phyloP scores from a whole-genome alignment of 2,888 invertebrate genomes.

The Prosopocoilus inquinatus region DNA sequence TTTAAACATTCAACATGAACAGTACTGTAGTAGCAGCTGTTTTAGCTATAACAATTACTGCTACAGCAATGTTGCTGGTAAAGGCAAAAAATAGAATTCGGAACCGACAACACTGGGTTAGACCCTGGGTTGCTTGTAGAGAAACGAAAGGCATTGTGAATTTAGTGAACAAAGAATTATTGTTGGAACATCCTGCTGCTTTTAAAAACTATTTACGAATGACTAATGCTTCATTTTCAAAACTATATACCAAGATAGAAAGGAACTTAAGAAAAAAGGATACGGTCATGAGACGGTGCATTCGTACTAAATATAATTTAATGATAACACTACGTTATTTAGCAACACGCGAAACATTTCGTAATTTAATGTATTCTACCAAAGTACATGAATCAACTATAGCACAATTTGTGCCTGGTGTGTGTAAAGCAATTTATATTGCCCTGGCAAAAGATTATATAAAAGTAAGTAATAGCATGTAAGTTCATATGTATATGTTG shows the following conservation, averaged over 20 bases:
- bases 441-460: not conserved
- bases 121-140: slow-evolving; percentile 9
- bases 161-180: slow-evolving; percentile 12
- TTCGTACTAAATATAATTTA: no score
- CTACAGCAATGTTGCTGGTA: not conserved
- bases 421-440: slow-evolving; percentile 7
- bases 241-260: slow-evolving; percentile 8
- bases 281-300: slow-evolving; percentile 4
- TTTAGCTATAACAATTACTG: slow-evolving; percentile 2
- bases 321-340: slow-evolving; percentile 8
- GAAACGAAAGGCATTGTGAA: slow-evolving; percentile 6
- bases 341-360: slow-evolving; percentile 1
- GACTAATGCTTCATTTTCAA: slow-evolving; percentile 7
- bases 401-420: slow-evolving; percentile 9
- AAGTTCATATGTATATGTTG: no score
- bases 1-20: no score
- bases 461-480: not conserved
- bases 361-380: slow-evolving; percentile 16
- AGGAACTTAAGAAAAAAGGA: slow-evolving; percentile 4
- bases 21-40: no score
- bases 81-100: slow-evolving; percentile 4
- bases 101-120: slow-evolving; percentile 6
- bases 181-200: slow-evolving; percentile 6
- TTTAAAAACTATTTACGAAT: slow-evolving; percentile 12
- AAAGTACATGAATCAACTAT: slow-evolving; percentile 11